These are phyloP conservation scores for Plotosus lineatus DNA, from an alignment of 2,113 vertebrate species.

Conservation along the genomic window DNA sequence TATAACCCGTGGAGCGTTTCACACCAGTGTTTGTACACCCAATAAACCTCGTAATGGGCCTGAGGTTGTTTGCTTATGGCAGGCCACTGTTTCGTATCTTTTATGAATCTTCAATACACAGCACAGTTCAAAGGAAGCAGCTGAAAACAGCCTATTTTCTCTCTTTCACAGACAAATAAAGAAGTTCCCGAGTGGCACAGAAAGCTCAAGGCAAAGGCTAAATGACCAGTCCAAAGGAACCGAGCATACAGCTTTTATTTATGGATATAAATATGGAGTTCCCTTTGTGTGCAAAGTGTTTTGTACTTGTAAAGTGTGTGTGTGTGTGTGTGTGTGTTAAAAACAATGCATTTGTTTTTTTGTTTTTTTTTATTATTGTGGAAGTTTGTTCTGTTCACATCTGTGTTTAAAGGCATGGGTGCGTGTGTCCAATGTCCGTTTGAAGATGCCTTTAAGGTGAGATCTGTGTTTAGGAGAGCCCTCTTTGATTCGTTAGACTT, in stretches of 20 bases:
- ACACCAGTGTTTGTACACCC: neutral
- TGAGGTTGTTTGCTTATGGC: constrained; percentile 9
- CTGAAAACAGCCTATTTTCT: constrained; percentile 20
- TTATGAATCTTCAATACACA: constrained; percentile 37
- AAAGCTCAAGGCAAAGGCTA: constrained; percentile 70
- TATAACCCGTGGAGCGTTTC: neutral
- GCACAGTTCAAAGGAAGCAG: constrained; percentile 28
- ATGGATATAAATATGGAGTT: neutral
- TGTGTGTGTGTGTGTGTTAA: too few species aligned
- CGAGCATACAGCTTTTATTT: neutral
- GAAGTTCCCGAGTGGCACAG: constrained; percentile 79
- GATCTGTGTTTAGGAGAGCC: neutral
- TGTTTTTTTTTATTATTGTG: neutral
- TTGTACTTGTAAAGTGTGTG: neutral
- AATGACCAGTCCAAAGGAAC: constrained; percentile 48
- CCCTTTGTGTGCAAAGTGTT: neutral
- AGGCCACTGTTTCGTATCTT: constrained; percentile 23
- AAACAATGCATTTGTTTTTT: neutral
- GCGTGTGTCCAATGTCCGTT: neutral
- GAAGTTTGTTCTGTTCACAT: neutral
- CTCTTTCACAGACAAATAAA: constrained; percentile 83
- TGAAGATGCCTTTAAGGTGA: neutral
- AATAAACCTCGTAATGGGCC: constrained; percentile 13
- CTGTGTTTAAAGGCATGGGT: neutral
- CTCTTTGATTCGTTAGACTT: constrained; percentile 46